Base-by-base conservation (phyloP, 2,797 vertebrate genomes). In the Pangasius larnaudii region DNA sequence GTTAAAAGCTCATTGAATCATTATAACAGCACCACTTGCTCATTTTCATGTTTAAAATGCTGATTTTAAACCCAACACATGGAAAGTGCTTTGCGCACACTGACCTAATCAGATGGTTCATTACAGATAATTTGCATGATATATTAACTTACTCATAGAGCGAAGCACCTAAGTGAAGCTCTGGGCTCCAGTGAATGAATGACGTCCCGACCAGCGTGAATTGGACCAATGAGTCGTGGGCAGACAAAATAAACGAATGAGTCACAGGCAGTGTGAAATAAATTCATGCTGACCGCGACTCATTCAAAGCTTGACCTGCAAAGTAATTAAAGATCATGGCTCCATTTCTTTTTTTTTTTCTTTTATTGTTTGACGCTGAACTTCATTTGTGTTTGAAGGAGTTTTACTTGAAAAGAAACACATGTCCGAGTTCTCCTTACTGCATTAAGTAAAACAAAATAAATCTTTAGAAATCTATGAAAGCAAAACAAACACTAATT, bases 11-110 rank as follows among this genome's bases (percentile, higher is more conserved):
- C 10, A 53, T 13, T 51, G 10, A 67, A 30, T 84, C 27, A 53
- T 69, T 67, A 19, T 51, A 51, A 51, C 16, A 33, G 16, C 58
- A 82, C 36, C 33, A 53, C 51, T 63, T 82, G 6, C 10, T 51
- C n/a, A 65, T 42, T 63, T 46, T 46, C n/a, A 58, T 58, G 53
- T 80, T 80, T 58, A 27, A 82, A 63, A 82, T 61, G 36, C 58
- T 13, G 36, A 63, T 39, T 46, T 61, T n/a, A 61, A 79, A 16
- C 36, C 11, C 80, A 46, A 27, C 11, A 13, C 19, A 1, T 36
- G 51, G 18, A 83, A 83, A 49, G 81, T 46, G 27, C 18, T 65
- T 65, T 65, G 11, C 1, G 2, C 27, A 1, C 39, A 46, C 3
- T 65, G 19, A n/a, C 42, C 24, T 46, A 83, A 42, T 65, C 14